Base-by-base conservation (phyloP, 1,140 invertebrate species). In the Zelostemma sp. region DNA sequence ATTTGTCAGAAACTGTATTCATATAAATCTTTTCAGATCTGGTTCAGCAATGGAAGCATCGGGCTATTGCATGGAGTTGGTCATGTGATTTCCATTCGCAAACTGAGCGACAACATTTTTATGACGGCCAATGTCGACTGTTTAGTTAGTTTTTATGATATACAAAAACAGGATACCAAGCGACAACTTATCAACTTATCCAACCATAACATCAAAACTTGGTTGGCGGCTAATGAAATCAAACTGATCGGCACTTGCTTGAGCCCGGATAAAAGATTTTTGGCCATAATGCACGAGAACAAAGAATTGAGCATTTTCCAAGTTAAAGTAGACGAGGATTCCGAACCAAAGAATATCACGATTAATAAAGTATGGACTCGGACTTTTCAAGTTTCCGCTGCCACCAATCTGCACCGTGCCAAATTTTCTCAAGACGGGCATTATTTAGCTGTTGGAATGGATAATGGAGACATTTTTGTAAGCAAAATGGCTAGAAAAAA, bases 391-490 rank as follows among this genome's bases (percentile, higher is more conserved):
- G 17, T 9, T 9, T 18, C 43, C 0, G 38, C 48, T 2, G 8
- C 19, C 1, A 35, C 72, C 0, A 72, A 69, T n/a, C n/a, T n/a
- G n/a, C n/a, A n/a, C n/a, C n/a, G n/a, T 46, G 83, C 80, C 50
- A 64, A 77, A 41, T 82, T 85, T 68, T 85, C 84, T 4, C 69
- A 71, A n/a, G 67, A 86, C 57, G 76, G 73, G 33, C 69, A 69
- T 12, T 83, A 76, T 56, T 62, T 85, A 14, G 82, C 84, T 3
- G 38, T 85, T 19, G 84, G 82, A 49, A 69, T 79, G 41, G 70
- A 80, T 4, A 77, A 62, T 25, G 84, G 84, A 57, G 40, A 72
- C n/a, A 80, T 86, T 72, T 66, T 46, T 45, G 84, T 85, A 73
- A 83, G 79, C 61, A 8, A 15, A 54, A 14, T 25, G 8, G 25